phyloP scores from a whole-genome alignment of 2,113 vertebrate genomes.

The Ptyas mucosa region DNA sequence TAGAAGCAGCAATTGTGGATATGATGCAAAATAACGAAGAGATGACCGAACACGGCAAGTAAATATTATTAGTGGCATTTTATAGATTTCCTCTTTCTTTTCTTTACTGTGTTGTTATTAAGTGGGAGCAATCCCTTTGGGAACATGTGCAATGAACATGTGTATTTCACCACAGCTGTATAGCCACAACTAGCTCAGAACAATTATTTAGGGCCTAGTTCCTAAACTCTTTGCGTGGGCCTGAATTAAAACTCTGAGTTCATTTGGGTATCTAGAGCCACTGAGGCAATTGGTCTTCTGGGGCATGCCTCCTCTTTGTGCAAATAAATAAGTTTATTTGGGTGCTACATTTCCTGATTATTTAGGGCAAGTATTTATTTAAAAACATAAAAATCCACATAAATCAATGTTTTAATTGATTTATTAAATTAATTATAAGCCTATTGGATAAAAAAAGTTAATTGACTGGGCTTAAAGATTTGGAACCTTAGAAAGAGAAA shows the following conservation, averaged over 20 bases:
- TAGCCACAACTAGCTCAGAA: not conserved
- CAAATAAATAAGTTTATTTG: not conserved
- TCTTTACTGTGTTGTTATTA: not conserved
- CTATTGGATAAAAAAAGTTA: not conserved
- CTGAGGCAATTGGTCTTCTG: not conserved
- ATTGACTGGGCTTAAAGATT: not conserved
- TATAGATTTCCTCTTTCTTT: not conserved
- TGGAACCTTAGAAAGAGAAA: not conserved
- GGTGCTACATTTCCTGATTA: not conserved
- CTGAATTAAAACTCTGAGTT: not conserved
- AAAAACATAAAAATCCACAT: not conserved
- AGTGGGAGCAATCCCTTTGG: not conserved
- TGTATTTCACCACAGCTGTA: not conserved
- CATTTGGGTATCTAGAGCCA: not conserved
- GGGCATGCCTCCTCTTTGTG: not conserved
- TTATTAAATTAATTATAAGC: not conserved
- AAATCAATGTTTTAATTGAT: not conserved
- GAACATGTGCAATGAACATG: not conserved
- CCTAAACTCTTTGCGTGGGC: not conserved
- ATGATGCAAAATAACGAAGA: conserved; percentile 23
- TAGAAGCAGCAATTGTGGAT: conserved; percentile 56
- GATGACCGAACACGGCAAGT: conserved; percentile 61
- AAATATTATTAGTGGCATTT: conserved; percentile 2
- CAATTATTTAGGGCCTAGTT: not conserved
- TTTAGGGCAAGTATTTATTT: not conserved